Evolutionary conservation across 2,888 invertebrate species (phyloP).

Genomic region (Drosophila lutescens): DNA sequence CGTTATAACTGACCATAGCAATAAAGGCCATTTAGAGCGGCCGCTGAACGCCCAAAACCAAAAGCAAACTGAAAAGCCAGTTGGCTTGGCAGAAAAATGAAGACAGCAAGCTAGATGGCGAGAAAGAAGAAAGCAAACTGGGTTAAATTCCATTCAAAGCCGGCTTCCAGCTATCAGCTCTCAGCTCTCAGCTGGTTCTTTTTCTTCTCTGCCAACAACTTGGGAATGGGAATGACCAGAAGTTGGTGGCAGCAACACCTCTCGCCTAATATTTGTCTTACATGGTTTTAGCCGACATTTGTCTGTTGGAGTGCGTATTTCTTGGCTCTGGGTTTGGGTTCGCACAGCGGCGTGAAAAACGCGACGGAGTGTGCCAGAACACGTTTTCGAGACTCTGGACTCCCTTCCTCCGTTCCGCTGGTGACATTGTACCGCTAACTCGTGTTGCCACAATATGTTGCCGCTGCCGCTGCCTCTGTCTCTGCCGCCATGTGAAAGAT

Average conservation of each 20-base stretch:
- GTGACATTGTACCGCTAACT: constrained; percentile 68
- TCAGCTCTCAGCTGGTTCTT: constrained; percentile 72
- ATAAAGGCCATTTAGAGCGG: constrained; percentile 56
- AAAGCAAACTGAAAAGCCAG: constrained; percentile 46
- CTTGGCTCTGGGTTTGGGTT: constrained; percentile 20
- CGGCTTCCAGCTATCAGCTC: constrained; percentile 39
- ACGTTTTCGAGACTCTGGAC: constrained; percentile 37
- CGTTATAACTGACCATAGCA: constrained; percentile 64
- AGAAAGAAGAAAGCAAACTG: constrained; percentile 75
- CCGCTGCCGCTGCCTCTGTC: constrained; percentile 2
- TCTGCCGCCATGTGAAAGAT: constrained; percentile 47
- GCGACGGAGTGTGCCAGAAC: constrained; percentile 50
- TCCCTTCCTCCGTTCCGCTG: not conserved
- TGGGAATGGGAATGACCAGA: constrained; percentile 31
- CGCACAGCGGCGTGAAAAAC: constrained; percentile 43
- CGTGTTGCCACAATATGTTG: constrained; percentile 56
- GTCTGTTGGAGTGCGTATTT: constrained; percentile 35
- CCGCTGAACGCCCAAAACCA: constrained; percentile 59
- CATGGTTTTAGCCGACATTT: constrained; percentile 53
- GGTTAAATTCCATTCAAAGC: constrained; percentile 75
- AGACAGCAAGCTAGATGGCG: constrained; percentile 11
- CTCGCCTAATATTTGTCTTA: constrained; percentile 56
- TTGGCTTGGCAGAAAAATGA: constrained; percentile 46
- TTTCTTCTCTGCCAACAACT: constrained; percentile 27
- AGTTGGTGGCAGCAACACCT: constrained; percentile 44